Percentiles rank a stretch among this genome's conserved stretches.
These are phyloP conservation scores for Petaurus breviceps DNA, from an alignment of 2,113 vertebrate genomes.

Conservation along the genomic window DNA sequence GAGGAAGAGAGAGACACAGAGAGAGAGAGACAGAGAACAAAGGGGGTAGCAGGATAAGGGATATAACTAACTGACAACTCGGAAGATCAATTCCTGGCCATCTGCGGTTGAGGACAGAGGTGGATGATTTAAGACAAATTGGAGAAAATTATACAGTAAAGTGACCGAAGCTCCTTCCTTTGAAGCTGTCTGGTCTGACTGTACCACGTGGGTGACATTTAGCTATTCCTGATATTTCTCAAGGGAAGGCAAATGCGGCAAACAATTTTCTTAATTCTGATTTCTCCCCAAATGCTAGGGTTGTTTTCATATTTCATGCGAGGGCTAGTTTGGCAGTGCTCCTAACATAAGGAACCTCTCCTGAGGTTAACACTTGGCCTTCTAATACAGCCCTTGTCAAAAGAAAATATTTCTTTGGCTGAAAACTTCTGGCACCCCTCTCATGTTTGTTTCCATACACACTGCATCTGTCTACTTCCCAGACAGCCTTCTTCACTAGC, in stretches of 20 bases:
- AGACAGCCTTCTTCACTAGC: neutral
- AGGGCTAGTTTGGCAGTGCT: neutral
- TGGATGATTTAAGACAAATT: fast-evolving
- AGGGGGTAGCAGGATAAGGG: neutral
- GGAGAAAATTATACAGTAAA: fast-evolving
- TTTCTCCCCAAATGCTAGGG: conserved; percentile 6
- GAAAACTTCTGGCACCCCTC: neutral
- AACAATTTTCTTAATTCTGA: conserved; percentile 27
- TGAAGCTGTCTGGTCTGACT: neutral
- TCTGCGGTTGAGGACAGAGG: neutral
- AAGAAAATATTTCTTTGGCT: neutral
- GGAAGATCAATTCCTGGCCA: neutral
- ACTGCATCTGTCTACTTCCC: neutral
- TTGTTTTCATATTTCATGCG: neutral
- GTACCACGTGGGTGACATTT: conserved; percentile 25
- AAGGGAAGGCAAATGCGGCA: neutral
- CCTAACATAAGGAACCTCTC: neutral
- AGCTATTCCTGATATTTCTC: conserved; percentile 16
- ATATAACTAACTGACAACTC: neutral
- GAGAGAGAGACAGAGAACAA: neutral
- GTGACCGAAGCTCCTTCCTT: neutral
- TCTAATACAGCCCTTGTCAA: neutral
- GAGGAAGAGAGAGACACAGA: neutral
- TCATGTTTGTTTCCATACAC: neutral
- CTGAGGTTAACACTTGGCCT: neutral